phyloP scores from a whole-genome alignment of 2,113 vertebrate genomes.

The Gallinago undulata region DNA sequence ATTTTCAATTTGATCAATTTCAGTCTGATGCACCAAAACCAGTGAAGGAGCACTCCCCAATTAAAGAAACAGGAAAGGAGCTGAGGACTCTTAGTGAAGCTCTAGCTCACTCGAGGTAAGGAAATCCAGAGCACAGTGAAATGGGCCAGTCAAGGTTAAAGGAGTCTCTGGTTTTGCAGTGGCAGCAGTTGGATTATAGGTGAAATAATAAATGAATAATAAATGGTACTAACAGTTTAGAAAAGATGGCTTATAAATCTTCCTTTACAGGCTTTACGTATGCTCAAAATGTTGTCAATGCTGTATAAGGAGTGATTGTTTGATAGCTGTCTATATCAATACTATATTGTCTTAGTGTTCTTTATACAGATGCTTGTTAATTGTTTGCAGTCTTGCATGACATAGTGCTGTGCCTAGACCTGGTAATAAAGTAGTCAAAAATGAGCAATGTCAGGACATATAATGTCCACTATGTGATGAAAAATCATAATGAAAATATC shows the following conservation, averaged over 20 bases:
- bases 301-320: not conserved
- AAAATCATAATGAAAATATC: not conserved
- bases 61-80: constrained; percentile 52
- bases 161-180: not conserved
- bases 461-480: not conserved
- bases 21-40: constrained; percentile 7
- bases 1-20: not conserved
- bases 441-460: not conserved
- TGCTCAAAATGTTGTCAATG: not conserved
- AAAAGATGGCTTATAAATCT: not conserved
- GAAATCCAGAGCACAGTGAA: not conserved
- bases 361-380: not conserved
- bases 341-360: not conserved
- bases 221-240: not conserved
- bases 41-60: not conserved
- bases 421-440: not conserved
- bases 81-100: constrained; percentile 61
- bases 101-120: constrained; percentile 73
- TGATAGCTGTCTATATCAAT: not conserved
- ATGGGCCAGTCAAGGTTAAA: not conserved
- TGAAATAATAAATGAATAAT: not conserved
- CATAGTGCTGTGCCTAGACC: not conserved
- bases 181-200: not conserved
- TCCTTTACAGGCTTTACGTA: not conserved
- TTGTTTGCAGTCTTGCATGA: not conserved